Conservation (phyloP, 1,140 invertebrate genomes). For the Periplaneta americana region DNA sequence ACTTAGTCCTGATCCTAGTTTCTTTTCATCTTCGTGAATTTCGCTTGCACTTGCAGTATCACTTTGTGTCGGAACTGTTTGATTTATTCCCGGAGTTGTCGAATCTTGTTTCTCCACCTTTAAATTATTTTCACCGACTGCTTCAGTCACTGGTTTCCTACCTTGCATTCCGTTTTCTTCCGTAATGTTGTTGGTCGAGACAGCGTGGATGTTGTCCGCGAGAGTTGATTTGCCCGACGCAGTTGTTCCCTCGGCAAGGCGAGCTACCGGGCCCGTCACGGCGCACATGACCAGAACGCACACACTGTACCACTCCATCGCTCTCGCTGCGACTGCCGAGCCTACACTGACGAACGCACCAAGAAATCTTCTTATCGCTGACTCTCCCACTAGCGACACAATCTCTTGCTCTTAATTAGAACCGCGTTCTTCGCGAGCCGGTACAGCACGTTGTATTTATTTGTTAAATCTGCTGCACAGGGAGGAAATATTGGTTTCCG, state of each 20-base stretch:
- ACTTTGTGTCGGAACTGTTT: too few relatives aligned
- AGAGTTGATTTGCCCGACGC: background rate
- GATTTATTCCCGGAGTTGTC: too few relatives aligned
- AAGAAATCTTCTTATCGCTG: background rate
- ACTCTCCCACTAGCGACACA: background rate
- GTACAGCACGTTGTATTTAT: background rate
- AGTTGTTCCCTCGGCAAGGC: background rate
- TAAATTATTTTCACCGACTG: background rate
- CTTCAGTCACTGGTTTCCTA: background rate
- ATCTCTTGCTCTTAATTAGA: too few relatives aligned
- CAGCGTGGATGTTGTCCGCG: background rate
- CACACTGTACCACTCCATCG: background rate
- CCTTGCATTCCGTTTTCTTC: too few relatives aligned
- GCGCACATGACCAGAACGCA: background rate
- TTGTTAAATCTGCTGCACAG: background rate
- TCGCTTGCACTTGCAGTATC: too few relatives aligned
- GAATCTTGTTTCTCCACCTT: background rate
- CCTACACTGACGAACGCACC: background rate
- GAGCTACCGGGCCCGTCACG: background rate
- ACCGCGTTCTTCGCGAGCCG: background rate
- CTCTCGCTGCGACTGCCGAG: background rate
- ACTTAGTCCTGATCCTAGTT: too few relatives aligned
- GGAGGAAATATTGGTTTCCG: background rate
- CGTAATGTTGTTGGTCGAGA: background rate
- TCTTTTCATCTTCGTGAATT: too few relatives aligned